A percentile compares a stretch with the other conserved stretches of the same genome.
phyloP scores from a whole-genome alignment of 2,888 invertebrate species.

The Adelphocoris suturalis region DNA sequence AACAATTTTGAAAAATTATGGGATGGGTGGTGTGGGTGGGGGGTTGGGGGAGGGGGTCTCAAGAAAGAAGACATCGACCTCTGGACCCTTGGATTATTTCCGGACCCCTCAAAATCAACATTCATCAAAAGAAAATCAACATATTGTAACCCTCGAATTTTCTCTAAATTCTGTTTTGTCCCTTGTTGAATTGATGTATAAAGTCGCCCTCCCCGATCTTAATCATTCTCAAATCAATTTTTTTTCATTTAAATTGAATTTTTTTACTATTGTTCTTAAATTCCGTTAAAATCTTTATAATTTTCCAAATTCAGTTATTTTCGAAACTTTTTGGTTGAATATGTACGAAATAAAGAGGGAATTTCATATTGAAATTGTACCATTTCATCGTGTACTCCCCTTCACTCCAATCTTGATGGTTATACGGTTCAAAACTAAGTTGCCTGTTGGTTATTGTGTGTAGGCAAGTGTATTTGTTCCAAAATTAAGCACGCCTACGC shows the following conservation, averaged over 20 bases:
- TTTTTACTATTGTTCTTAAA: neutral
- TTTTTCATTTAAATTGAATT: neutral
- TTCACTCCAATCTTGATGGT: no score
- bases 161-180: neutral
- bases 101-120: neutral
- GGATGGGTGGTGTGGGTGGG: neutral
- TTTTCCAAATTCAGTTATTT: neutral
- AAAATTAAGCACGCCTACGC: no score
- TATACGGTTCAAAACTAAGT: no score
- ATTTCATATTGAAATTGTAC: neutral
- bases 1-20: neutral
- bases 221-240: neutral
- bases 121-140: no score
- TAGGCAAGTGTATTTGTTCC: no score
- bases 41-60: constrained; percentile 10
- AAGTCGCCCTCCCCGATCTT: neutral
- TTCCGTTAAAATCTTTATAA: no score
- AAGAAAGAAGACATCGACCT: constrained; percentile 40
- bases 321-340: neutral
- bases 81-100: neutral
- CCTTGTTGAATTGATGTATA: neutral
- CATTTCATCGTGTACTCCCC: neutral
- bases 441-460: no score
- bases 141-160: constrained; percentile 11
- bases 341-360: constrained; percentile 8